These are phyloP conservation scores for Neuroscelio doddi DNA, from an alignment of 2,888 invertebrate genomes.

Conservation along the genomic window DNA sequence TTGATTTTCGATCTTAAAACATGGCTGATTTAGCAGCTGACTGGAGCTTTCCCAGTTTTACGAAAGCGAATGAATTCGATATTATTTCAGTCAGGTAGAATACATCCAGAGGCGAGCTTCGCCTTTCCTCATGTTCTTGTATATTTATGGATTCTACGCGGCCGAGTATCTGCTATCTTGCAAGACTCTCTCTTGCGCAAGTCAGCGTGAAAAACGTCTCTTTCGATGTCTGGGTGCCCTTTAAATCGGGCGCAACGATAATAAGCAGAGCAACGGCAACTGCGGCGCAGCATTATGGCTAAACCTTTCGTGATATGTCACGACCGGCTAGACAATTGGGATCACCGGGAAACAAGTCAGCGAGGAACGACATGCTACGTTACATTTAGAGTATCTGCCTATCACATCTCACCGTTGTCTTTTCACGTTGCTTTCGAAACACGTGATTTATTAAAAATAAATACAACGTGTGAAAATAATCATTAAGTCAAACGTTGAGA, in stretches of 20 bases:
- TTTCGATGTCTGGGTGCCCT: constrained; percentile 50
- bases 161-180: constrained; percentile 9
- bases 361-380: constrained; percentile 30
- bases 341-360: constrained; percentile 41
- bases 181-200: constrained; percentile 18
- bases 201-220: constrained; percentile 14
- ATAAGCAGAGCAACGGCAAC: constrained; percentile 49
- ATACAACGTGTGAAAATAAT: too few species aligned
- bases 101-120: neutral
- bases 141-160: constrained; percentile 28
- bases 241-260: constrained; percentile 57
- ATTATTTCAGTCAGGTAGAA: constrained; percentile 1
- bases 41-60: neutral
- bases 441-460: constrained; percentile 13
- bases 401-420: constrained; percentile 16
- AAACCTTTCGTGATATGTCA: constrained; percentile 68
- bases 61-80: neutral
- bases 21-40: neutral
- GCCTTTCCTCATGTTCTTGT: neutral
- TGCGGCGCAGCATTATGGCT: constrained; percentile 53
- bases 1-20: neutral
- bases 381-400: constrained; percentile 36
- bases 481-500: too few species aligned
- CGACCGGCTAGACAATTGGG: constrained; percentile 54
- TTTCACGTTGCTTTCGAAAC: constrained; percentile 10